Conservation (phyloP, 2,113 vertebrate genomes). For the Morone chrysops region DNA sequence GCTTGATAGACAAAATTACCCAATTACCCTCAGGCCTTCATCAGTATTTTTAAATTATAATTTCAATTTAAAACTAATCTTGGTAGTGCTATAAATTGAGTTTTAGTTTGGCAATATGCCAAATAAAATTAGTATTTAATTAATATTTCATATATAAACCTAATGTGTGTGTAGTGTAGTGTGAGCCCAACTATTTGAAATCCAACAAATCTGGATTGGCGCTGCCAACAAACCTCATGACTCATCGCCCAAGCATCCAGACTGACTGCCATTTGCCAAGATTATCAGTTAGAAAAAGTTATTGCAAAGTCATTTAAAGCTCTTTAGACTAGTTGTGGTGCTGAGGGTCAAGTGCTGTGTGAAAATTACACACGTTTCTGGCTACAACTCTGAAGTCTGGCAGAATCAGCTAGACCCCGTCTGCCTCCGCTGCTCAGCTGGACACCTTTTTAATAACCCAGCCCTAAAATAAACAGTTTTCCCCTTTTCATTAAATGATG, state of each 20-base stretch:
- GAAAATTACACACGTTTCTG: not conserved
- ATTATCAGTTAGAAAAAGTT: constrained; percentile 16
- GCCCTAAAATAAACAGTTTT: constrained; percentile 1
- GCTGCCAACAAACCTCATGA: constrained; percentile 10
- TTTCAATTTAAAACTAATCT: constrained; percentile 28
- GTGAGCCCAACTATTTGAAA: constrained; percentile 1
- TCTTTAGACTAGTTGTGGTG: not conserved
- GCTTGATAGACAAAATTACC: not conserved
- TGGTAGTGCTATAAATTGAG: not conserved
- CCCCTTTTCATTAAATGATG: not conserved
- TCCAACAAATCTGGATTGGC: too few species aligned
- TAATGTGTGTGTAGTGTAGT: not conserved
- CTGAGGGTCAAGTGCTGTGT: constrained; percentile 5
- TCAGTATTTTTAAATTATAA: not conserved
- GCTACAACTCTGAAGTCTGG: not conserved
- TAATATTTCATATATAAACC: not conserved
- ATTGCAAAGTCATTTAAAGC: constrained; percentile 26
- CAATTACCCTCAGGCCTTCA: not conserved
- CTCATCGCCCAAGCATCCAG: not conserved
- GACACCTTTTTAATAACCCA: constrained; percentile 24
- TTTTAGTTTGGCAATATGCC: not conserved
- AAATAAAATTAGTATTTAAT: not conserved
- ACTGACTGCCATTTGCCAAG: not conserved
- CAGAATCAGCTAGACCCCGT: not conserved
- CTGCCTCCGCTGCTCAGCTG: constrained; percentile 10